Evolutionary conservation across 64 coral and sea anemone species (phyloP).

Genomic region (Pocillopora damicornis): DNA sequence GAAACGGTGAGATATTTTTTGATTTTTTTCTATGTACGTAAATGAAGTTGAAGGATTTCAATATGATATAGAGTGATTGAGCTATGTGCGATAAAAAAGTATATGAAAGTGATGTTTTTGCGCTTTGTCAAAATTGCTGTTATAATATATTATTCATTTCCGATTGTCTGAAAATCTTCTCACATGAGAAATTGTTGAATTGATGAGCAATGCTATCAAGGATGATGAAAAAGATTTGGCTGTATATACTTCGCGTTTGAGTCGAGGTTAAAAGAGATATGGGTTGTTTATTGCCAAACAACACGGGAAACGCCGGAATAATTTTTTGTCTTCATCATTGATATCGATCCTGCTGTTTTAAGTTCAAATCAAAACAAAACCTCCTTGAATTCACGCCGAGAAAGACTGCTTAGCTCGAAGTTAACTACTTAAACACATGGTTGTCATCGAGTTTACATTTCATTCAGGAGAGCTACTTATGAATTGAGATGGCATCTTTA

Average conservation of each 20-base stretch:
- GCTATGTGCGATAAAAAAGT: neutral
- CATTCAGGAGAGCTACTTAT: no score
- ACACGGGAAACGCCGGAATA: neutral
- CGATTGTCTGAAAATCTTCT: neutral
- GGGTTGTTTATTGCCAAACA: neutral
- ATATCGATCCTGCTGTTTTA: neutral
- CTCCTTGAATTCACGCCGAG: neutral
- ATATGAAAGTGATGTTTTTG: neutral
- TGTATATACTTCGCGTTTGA: neutral
- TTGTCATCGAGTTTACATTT: neutral
- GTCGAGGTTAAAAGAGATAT: neutral
- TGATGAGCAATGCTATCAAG: neutral
- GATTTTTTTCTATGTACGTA: neutral
- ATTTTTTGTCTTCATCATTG: no score
- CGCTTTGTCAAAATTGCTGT: neutral
- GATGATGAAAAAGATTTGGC: neutral
- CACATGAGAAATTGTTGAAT: neutral
- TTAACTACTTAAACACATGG: neutral
- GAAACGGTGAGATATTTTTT: neutral
- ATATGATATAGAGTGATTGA: neutral
- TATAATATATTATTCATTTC: slow-evolving; percentile 24
- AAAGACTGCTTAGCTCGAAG: neutral
- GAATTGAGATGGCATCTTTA: neutral
- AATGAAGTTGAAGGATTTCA: no score
- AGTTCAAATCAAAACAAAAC: slow-evolving; percentile 32